Conservation (phyloP, 2,797 vertebrate genomes). For the Ctenochaetus hawaiiensis region DNA sequence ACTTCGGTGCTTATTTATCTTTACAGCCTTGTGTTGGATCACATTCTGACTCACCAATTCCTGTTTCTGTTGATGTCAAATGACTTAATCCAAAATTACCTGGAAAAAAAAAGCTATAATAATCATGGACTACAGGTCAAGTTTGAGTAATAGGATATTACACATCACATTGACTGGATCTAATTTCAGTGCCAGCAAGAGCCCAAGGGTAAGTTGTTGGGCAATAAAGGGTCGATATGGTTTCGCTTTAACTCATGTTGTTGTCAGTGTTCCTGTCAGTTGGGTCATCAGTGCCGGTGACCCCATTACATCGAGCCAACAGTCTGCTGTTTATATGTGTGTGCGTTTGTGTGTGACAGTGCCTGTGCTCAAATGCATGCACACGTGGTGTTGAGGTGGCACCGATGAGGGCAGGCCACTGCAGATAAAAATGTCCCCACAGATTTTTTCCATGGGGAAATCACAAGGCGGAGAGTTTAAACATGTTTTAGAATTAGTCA, state of each 20-base stretch:
- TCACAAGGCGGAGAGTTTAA: constrained; percentile 37
- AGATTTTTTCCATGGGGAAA: constrained; percentile 39
- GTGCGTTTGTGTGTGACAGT: background rate
- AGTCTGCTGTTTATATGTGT: background rate
- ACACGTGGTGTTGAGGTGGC: constrained; percentile 6
- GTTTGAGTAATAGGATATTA: constrained; percentile 40
- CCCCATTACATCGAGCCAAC: constrained; percentile 22
- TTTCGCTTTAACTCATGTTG: constrained; percentile 41
- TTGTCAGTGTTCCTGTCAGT: constrained; percentile 41
- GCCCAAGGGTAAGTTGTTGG: constrained; percentile 34
- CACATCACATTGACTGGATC: constrained; percentile 33
- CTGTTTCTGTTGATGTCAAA: constrained; percentile 26
- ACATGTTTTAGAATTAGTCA: constrained; percentile 40
- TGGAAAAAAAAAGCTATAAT: background rate
- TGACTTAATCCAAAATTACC: constrained; percentile 18
- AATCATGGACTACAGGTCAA: constrained; percentile 9
- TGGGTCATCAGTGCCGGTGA: constrained; percentile 40
- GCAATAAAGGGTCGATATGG: constrained; percentile 42
- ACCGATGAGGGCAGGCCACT: constrained; percentile 4
- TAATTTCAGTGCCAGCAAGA: constrained; percentile 39
- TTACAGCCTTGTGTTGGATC: background rate
- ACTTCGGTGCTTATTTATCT: background rate
- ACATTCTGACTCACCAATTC: background rate
- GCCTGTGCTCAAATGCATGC: constrained; percentile 7
- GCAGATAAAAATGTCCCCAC: constrained; percentile 21